These are phyloP conservation scores for Acinonyx jubatus DNA, from an alignment of 2,113 vertebrate species.

Conservation along the genomic window DNA sequence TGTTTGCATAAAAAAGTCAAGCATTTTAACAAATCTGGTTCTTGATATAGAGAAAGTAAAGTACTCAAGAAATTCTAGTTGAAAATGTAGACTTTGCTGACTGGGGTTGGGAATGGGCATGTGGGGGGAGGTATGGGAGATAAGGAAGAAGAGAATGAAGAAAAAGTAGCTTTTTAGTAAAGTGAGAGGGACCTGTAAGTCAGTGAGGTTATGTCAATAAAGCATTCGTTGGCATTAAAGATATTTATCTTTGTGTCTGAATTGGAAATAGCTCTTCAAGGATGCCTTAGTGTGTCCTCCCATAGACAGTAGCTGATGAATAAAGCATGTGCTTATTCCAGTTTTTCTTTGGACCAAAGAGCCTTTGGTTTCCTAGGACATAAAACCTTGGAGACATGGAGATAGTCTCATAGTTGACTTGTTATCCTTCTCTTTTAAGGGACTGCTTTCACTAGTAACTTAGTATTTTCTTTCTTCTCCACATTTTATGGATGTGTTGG, in stretches of 20 bases:
- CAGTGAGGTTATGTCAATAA: not conserved
- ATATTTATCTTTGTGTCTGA: not conserved
- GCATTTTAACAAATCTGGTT: not conserved
- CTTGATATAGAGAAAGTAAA: not conserved
- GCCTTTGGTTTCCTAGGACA: not conserved
- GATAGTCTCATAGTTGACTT: not conserved
- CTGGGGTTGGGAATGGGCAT: not conserved
- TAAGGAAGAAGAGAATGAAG: not conserved
- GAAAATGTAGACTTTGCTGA: not conserved
- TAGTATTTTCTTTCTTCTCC: not conserved
- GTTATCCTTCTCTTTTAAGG: not conserved
- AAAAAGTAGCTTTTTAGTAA: not conserved
- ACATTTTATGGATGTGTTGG: not conserved
- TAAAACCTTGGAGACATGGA: not conserved
- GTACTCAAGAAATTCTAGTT: not conserved
- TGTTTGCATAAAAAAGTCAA: not conserved
- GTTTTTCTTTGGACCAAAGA: not conserved
- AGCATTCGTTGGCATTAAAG: not conserved
- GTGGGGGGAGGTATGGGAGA: not conserved
- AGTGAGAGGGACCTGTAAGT: not conserved
- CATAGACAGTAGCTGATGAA: not conserved
- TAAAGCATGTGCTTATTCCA: not conserved
- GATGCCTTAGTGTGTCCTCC: not conserved
- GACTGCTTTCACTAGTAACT: not conserved
- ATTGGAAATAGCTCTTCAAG: not conserved